These are phyloP conservation scores for Chloroceryle inda DNA, from an alignment of 2,797 vertebrate species.

Conservation along the genomic window DNA sequence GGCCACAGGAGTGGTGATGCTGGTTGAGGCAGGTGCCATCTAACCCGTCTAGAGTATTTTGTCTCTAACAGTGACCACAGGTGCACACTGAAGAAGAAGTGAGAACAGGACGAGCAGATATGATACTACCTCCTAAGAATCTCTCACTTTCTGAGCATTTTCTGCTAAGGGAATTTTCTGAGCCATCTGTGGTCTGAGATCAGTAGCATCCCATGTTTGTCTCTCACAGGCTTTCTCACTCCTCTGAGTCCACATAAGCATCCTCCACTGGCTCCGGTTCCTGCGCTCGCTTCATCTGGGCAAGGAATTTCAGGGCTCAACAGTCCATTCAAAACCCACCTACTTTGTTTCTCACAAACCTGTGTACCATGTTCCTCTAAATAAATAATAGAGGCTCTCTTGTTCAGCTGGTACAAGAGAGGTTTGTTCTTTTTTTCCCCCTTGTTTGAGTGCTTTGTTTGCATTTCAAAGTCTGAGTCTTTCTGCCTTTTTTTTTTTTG, in stretches of 20 bases:
- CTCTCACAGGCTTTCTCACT: neutral
- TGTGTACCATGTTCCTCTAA: neutral
- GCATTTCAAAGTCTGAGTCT: neutral
- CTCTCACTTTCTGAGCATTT: neutral
- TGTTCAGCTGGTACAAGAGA: constrained; percentile 42
- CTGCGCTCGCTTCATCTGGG: neutral
- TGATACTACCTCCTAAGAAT: neutral
- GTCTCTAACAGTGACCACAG: too few relatives aligned
- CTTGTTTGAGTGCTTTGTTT: constrained; percentile 13
- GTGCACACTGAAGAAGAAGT: neutral
- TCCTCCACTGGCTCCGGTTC: accelerated
- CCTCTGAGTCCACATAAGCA: accelerated
- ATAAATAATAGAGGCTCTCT: constrained; percentile 19
- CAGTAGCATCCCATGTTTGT: accelerated
- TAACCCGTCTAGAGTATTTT: accelerated
- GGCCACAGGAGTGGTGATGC: accelerated
- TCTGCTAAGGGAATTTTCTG: neutral
- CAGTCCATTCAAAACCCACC: neutral
- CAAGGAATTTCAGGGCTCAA: neutral
- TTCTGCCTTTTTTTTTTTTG: constrained; percentile 2
- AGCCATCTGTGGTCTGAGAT: neutral
- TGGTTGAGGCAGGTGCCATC: neutral
- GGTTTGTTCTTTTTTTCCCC: constrained; percentile 26
- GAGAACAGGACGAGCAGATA: neutral
- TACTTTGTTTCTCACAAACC: constrained; percentile 6